A percentile compares a stretch with the other conserved stretches of the same genome.
Conservation (phyloP, 2,797 vertebrate genomes). For the Novumbra hubbsi region DNA sequence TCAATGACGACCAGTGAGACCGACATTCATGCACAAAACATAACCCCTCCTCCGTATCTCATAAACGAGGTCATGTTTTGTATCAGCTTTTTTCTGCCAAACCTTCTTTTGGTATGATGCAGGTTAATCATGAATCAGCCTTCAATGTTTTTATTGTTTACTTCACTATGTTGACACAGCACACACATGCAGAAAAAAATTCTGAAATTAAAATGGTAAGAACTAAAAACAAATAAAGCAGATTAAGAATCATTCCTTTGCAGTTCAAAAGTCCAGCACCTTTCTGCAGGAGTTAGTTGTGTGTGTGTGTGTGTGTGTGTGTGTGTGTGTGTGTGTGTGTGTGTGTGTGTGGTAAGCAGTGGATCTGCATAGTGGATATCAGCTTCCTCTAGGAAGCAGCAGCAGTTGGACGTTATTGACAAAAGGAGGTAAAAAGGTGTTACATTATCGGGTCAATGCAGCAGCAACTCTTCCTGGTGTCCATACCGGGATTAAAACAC, state of each 20-base stretch:
- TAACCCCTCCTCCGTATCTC: too few species aligned
- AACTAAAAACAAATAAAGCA: constrained; percentile 18
- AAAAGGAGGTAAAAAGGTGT: constrained; percentile 44
- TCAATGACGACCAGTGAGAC: too few species aligned
- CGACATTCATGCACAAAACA: too few species aligned
- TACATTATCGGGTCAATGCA: constrained; percentile 9
- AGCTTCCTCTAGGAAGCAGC: constrained; percentile 36
- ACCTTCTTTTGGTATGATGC: too few species aligned
- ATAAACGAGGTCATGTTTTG: too few species aligned
- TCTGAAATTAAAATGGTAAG: constrained; percentile 24
- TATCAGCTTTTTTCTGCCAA: too few species aligned
- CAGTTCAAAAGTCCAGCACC: background rate
- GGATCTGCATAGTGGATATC: constrained; percentile 17
- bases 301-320: constrained; percentile 22
- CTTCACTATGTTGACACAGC: too few species aligned
- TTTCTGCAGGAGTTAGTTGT: constrained; percentile 21
- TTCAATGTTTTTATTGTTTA: too few species aligned
- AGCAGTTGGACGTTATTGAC: constrained; percentile 42
- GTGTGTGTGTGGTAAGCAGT: constrained; percentile 18
- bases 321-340: constrained; percentile 21
- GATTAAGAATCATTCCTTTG: constrained; percentile 32
- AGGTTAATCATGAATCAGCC: too few species aligned
- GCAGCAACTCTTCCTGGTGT: too few species aligned
- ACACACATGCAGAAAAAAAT: constrained; percentile 3
- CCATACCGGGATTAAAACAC: too few species aligned